phyloP scores from a whole-genome alignment of 1,140 invertebrate genomes.

The Drosophila sproati region DNA sequence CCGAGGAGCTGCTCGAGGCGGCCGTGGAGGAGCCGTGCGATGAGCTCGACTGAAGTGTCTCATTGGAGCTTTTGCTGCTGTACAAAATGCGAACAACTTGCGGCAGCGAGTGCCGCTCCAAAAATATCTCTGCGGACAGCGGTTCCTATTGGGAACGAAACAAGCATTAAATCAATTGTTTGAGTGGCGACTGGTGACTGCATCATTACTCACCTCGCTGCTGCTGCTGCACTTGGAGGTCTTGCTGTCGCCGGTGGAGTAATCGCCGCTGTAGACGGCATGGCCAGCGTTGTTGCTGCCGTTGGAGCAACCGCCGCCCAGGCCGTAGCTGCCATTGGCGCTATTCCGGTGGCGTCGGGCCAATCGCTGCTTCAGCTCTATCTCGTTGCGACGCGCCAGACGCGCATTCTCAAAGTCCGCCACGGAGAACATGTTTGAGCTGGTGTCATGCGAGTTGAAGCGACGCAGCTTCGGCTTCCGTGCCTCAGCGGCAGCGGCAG shows the following conservation, averaged over 20 bases:
- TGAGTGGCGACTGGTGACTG: no score
- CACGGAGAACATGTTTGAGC: constrained; percentile 84
- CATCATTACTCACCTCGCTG: constrained; percentile 63
- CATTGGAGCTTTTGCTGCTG: constrained; percentile 68
- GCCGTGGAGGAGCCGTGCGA: constrained; percentile 81
- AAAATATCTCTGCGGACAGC: constrained; percentile 84
- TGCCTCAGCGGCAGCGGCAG: constrained; percentile 53
- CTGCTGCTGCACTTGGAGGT: constrained; percentile 78
- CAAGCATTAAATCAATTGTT: background rate
- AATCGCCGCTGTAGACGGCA: constrained; percentile 63
- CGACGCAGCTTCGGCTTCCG: constrained; percentile 81
- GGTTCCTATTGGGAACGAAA: constrained; percentile 58
- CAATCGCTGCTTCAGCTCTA: constrained; percentile 78
- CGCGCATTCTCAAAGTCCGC: constrained; percentile 84
- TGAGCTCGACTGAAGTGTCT: constrained; percentile 82
- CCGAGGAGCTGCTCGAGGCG: constrained; percentile 69
- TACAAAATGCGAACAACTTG: constrained; percentile 85
- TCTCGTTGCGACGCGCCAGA: constrained; percentile 83
- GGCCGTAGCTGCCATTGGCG: constrained; percentile 59
- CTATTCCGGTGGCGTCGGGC: constrained; percentile 71
- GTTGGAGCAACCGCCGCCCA: constrained; percentile 31
- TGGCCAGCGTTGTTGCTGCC: constrained; percentile 27
- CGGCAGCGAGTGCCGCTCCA: constrained; percentile 86
- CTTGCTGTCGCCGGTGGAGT: constrained; percentile 84
- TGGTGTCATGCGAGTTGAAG: constrained; percentile 84